Conservation (phyloP, 2,797 vertebrate genomes). For the Trachops cirrhosus region DNA sequence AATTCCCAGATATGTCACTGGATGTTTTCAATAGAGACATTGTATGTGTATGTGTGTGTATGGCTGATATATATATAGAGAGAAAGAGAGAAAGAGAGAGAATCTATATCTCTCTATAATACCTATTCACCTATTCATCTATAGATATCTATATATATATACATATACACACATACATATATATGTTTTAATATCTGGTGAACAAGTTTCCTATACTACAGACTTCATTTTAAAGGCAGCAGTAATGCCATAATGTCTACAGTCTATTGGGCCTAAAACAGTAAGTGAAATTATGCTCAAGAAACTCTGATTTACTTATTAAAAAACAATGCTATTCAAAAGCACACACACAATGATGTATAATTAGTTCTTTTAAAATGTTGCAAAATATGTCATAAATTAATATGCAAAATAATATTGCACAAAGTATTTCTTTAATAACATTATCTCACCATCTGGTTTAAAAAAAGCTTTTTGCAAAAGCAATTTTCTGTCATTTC, state of each 20-base stretch:
- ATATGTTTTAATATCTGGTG: background rate
- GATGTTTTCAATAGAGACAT: background rate
- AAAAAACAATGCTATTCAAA: background rate
- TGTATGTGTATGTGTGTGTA: background rate
- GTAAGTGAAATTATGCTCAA: slow-evolving; percentile 13
- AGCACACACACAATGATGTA: background rate
- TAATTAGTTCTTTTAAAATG: slow-evolving; percentile 44
- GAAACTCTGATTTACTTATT: slow-evolving; percentile 11
- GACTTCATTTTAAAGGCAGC: background rate
- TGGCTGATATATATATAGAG: background rate
- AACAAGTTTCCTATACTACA: background rate
- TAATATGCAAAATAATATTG: background rate
- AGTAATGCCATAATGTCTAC: background rate
- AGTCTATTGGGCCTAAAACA: background rate
- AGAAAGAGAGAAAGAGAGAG: too few relatives aligned
- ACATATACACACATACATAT: background rate
- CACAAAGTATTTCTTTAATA: background rate
- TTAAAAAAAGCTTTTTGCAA: background rate
- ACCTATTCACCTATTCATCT: too few relatives aligned
- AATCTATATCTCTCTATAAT: too few relatives aligned
- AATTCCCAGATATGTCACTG: background rate
- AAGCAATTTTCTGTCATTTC: slow-evolving; percentile 56
- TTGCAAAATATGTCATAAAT: background rate
- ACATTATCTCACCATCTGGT: background rate
- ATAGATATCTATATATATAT: background rate